These are phyloP conservation scores for Epizoanthus fatuus DNA, from an alignment of 92 coral and sea anemone species.

Conservation along the genomic window DNA sequence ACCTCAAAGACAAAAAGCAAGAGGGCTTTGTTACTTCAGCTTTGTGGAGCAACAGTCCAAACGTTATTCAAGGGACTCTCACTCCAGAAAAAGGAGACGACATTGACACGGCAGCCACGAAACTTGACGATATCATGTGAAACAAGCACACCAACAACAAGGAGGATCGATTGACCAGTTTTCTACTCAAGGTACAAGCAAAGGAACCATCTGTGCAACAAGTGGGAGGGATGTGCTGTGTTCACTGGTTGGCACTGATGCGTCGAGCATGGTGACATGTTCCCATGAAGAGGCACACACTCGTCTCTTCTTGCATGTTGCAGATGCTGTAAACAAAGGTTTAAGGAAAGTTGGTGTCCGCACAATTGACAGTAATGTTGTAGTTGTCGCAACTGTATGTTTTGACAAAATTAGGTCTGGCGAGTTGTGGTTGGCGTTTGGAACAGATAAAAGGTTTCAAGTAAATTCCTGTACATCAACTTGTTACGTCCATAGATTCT, in stretches of 20 bases:
- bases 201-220: conserved; percentile 1
- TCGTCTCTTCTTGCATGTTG: conserved; percentile 16
- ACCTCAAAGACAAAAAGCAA: conserved; percentile 23
- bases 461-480: conserved; percentile 11
- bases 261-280: background rate
- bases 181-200: conserved; percentile 17
- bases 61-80: conserved; percentile 38
- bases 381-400: conserved; percentile 27
- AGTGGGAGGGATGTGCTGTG: background rate
- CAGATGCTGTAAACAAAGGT: conserved; percentile 30
- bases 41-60: conserved; percentile 45
- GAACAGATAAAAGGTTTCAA: conserved; percentile 15
- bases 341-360: background rate
- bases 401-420: no score
- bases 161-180: conserved; percentile 51
- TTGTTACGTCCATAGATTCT: no score
- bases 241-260: background rate
- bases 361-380: conserved; percentile 22
- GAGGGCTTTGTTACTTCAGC: conserved; percentile 45
- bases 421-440: background rate
- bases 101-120: conserved; percentile 39
- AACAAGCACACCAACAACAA: conserved; percentile 49
- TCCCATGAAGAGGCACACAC: conserved; percentile 22
- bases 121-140: conserved; percentile 43
- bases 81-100: conserved; percentile 35